Conservation (phyloP, 2,888 invertebrate species). For the Tetrapedia diversipes region DNA sequence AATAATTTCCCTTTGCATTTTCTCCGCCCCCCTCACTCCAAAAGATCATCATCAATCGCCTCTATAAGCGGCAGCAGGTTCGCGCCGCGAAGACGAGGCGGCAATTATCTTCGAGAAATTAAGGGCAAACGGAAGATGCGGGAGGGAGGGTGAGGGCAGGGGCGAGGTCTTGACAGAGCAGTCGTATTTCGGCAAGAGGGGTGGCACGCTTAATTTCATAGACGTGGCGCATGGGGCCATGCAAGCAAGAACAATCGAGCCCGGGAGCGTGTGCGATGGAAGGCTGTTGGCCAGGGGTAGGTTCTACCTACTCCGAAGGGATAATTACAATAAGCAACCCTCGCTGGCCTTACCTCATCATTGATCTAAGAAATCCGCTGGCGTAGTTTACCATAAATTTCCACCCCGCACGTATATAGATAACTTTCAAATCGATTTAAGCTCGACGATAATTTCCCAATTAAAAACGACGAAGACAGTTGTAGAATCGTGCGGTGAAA, state of each 20-base stretch:
- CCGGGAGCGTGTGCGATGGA: conserved; percentile 74
- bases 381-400: conserved; percentile 63
- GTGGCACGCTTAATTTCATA: conserved; percentile 78
- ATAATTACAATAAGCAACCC: conserved; percentile 79
- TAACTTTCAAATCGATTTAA: too few relatives aligned
- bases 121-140: conserved; percentile 68
- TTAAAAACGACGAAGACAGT: too few relatives aligned
- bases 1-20: conserved; percentile 73
- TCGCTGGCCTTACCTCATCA: conserved; percentile 68
- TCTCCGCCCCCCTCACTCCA: too few relatives aligned
- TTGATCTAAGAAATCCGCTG: conserved; percentile 73
- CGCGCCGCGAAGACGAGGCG: conserved; percentile 59
- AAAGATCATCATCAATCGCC: conserved; percentile 69
- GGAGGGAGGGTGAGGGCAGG: conserved; percentile 29
- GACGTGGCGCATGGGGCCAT: conserved; percentile 73
- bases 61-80: conserved; percentile 42
- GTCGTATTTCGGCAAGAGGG: conserved; percentile 70
- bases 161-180: conserved; percentile 69
- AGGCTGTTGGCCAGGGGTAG: conserved; percentile 71
- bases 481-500: too few relatives aligned
- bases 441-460: too few relatives aligned
- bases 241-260: conserved; percentile 78
- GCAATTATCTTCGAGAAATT: conserved; percentile 76
- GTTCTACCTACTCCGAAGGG: conserved; percentile 72
- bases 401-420: neutral